Conservation (phyloP, 2,888 invertebrate species). For the Pyrrhosoma nymphula region DNA sequence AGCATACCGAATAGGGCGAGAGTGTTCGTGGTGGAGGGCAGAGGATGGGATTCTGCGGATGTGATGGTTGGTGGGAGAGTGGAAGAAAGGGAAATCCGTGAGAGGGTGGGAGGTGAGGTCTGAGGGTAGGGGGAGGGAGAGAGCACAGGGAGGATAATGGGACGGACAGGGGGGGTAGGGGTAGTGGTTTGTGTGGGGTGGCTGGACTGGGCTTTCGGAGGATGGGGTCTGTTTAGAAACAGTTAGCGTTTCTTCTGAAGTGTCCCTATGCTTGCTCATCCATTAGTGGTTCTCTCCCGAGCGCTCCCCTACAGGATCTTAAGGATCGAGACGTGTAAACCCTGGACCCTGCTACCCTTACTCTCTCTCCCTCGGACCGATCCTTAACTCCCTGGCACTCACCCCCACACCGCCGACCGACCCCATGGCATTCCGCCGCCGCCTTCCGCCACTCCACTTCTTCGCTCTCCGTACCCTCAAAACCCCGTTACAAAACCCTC, state of each 20-base stretch:
- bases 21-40: background rate
- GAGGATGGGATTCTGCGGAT: background rate
- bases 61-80: background rate
- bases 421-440: background rate
- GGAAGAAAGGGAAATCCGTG: background rate
- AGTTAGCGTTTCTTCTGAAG: background rate
- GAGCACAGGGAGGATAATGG: background rate
- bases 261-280: constrained; percentile 31
- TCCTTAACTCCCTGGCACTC: background rate
- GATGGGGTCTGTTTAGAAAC: background rate
- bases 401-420: background rate
- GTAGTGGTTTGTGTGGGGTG: background rate
- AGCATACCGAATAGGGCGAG: background rate
- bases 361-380: background rate
- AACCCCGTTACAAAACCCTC: no score
- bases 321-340: constrained; percentile 17
- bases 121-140: background rate
- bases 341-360: background rate
- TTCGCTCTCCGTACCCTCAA: no score
- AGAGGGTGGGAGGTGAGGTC: background rate
- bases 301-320: background rate
- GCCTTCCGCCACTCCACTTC: no score
- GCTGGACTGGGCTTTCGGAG: background rate
- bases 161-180: background rate
- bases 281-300: constrained; percentile 21